Evolutionary conservation across 2,888 invertebrate genomes (phyloP), one percentile per base, ranked within the genome.

Genomic region (Meandrusa payeni): DNA sequence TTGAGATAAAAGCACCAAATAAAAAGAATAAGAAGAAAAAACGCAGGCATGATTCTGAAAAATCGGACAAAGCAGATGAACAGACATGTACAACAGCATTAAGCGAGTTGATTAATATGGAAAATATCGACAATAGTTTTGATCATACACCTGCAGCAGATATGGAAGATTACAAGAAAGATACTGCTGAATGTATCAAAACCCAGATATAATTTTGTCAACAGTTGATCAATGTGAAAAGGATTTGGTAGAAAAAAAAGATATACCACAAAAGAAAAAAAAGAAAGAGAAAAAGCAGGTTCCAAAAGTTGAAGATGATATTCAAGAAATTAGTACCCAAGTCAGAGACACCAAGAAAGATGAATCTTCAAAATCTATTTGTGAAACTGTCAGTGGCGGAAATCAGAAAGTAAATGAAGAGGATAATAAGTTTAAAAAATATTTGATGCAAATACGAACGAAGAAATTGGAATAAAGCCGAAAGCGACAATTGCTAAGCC

Each of bases 11-110:
- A 39, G 12, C 48, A 3, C 23, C 58, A 0, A 75, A 73, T 51
- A 85, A 83, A 57, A 85, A 83, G 51, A 82, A 77, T 45, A 83
- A 85, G 45, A 83, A 82, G 49, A 83, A 83, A 47, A 81, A 59
- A 45, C 57, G 60, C 2, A 65, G 69, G 0, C 65, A 52, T 51
- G 85, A 83, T 52, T 79, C 78, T 3, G 82, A 83, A 48, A 74
- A 54, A 49, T 76, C 77, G 6, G 82, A 80, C 3, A 74, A 71
- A 47, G 48, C 51, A 7, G 76, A 76, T 22, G 78, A 73, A 28
- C 41, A 52, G 2, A n/a, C 61, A 4, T 76, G 76, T 46, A 74
- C 73, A 22, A 47, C 71, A 17, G 76, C 75, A 39, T 79, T 79
- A 45, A 67, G 80, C 54, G 64, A 72, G 22, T 44, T 77, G 38